Evolutionary conservation across 2,888 invertebrate species (phyloP).

Genomic region (Hirtodrosophila confusa): DNA sequence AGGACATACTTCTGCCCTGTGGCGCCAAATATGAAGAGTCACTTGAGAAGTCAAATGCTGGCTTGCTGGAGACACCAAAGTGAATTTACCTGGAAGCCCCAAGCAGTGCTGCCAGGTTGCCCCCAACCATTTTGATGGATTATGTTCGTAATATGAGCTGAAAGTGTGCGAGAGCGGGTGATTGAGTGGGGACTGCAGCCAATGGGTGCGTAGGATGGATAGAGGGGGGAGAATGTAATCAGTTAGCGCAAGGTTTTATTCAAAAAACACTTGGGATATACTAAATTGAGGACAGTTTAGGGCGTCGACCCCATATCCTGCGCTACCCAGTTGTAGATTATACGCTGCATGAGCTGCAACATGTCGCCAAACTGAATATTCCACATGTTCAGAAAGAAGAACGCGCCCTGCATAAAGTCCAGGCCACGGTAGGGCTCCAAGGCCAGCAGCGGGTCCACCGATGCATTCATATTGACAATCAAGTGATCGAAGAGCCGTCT

Average conservation of each 20-base stretch:
- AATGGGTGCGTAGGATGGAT: too few relatives aligned
- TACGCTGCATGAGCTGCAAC: conserved; percentile 34
- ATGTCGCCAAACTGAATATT: conserved; percentile 25
- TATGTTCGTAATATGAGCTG: conserved; percentile 17
- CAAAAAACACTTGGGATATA: neutral
- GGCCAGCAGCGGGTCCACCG: conserved; percentile 22
- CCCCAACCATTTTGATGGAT: conserved; percentile 25
- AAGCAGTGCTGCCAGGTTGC: neutral
- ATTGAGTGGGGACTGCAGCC: too few relatives aligned
- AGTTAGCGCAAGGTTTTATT: neutral
- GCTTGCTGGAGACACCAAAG: neutral
- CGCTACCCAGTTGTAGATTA: conserved; percentile 37
- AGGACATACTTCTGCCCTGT: neutral
- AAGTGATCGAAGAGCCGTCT: conserved; percentile 51
- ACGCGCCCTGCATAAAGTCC: conserved; percentile 56
- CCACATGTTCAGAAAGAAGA: conserved; percentile 31
- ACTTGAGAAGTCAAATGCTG: conserved; percentile 28
- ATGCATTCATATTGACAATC: conserved; percentile 41
- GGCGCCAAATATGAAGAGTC: conserved; percentile 16
- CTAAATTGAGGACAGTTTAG: neutral
- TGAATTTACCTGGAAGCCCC: neutral
- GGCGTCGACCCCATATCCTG: neutral
- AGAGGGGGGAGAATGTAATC: neutral
- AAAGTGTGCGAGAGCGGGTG: neutral
- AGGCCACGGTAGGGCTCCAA: conserved; percentile 40